These are phyloP conservation scores for Ferdinandea cuprea DNA, from an alignment of 2,888 invertebrate genomes.

Conservation along the genomic window DNA sequence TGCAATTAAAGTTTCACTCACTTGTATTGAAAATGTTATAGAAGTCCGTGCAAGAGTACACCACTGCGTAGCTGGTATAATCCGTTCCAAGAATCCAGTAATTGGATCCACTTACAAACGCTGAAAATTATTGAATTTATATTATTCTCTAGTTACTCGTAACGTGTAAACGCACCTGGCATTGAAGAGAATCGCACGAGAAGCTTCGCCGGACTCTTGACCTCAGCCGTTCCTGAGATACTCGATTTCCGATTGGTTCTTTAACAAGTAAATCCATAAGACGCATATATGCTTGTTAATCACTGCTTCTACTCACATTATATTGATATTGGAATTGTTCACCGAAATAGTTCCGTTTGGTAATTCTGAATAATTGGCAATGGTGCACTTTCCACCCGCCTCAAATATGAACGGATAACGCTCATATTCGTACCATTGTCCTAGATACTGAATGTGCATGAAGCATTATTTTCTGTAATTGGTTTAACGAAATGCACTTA, in stretches of 20 bases:
- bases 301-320: slow-evolving; percentile 81
- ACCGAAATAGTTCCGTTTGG: slow-evolving; percentile 83
- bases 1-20: slow-evolving; percentile 67
- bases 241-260: slow-evolving; percentile 72
- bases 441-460: slow-evolving; percentile 85
- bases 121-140: slow-evolving; percentile 67
- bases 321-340: slow-evolving; percentile 83
- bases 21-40: slow-evolving; percentile 71
- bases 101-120: slow-evolving; percentile 73
- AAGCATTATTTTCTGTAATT: slow-evolving; percentile 1
- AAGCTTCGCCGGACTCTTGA: slow-evolving; percentile 75
- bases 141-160: slow-evolving; percentile 8
- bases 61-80: slow-evolving; percentile 85
- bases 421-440: slow-evolving; percentile 90
- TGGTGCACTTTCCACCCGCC: slow-evolving; percentile 88
- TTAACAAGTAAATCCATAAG: slow-evolving; percentile 20
- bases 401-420: slow-evolving; percentile 89
- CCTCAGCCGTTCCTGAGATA: slow-evolving; percentile 75
- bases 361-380: slow-evolving; percentile 85
- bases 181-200: slow-evolving; percentile 74
- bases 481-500: slow-evolving; percentile 50
- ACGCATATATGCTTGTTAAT: neutral
- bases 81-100: slow-evolving; percentile 87
- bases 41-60: slow-evolving; percentile 84
- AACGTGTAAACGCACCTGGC: slow-evolving; percentile 74